Conservation (phyloP, 2,113 vertebrate species). For the Tauraco erythrolophus region DNA sequence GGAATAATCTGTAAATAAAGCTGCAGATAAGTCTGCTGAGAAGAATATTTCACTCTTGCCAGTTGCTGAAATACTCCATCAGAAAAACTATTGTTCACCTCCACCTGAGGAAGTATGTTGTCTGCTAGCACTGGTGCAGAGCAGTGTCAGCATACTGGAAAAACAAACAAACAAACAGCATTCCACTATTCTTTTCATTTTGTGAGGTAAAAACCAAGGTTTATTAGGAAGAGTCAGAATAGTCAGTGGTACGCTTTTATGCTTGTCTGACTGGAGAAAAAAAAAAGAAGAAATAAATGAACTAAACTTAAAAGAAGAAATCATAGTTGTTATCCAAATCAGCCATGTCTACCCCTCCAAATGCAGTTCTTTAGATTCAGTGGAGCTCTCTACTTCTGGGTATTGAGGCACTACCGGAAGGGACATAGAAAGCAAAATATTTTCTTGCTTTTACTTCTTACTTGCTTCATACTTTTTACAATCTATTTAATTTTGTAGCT, state of each 20-base stretch:
- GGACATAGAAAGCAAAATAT: not conserved
- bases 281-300: accelerated
- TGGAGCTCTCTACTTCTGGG: not conserved
- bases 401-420: not conserved
- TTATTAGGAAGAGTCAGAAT: not conserved
- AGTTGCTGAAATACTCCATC: not conserved
- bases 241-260: not conserved
- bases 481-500: not conserved
- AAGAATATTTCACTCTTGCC: not conserved
- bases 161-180: not conserved
- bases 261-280: not conserved
- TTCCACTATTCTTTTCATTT: not conserved
- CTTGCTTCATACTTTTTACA: not conserved
- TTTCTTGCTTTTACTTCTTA: not conserved
- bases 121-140: not conserved
- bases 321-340: not conserved
- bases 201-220: not conserved
- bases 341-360: not conserved
- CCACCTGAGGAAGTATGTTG: not conserved
- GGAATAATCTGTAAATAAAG: constrained; percentile 15
- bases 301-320: not conserved
- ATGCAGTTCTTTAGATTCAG: not conserved
- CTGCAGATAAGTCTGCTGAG: not conserved
- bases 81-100: not conserved
- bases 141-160: not conserved